These are phyloP conservation scores for Psophia crepitans DNA, from an alignment of 2,113 vertebrate species.

Conservation along the genomic window DNA sequence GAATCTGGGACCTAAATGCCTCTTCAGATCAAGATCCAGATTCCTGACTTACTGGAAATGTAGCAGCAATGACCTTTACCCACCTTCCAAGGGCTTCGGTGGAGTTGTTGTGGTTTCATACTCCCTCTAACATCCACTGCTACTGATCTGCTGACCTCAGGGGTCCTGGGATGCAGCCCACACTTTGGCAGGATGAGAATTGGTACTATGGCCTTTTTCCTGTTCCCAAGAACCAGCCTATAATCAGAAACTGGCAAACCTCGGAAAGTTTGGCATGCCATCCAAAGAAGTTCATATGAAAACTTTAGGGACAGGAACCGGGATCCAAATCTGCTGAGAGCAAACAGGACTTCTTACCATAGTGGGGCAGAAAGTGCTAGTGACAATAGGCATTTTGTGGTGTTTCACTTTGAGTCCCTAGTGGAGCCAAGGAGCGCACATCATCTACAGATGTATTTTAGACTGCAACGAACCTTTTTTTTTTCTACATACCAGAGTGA, in stretches of 20 bases:
- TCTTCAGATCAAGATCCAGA: neutral
- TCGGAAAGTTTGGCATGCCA: neutral
- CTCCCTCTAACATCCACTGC: neutral
- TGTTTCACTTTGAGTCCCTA: neutral
- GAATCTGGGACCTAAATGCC: neutral
- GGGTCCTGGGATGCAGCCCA: conserved; percentile 6
- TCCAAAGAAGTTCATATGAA: conserved; percentile 10
- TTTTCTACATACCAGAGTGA: neutral
- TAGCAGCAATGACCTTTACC: neutral
- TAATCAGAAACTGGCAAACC: conserved; percentile 50
- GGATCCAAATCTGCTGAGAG: neutral
- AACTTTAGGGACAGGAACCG: neutral
- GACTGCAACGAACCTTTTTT: conserved; percentile 4
- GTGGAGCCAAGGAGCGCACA: conserved; percentile 14
- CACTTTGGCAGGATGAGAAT: neutral
- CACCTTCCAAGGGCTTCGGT: neutral
- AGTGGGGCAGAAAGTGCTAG: neutral
- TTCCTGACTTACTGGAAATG: conserved; percentile 7
- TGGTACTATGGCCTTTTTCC: neutral
- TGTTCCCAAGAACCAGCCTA: neutral
- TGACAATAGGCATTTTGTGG: conserved; percentile 42
- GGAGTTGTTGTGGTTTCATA: neutral
- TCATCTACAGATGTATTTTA: conserved; percentile 47
- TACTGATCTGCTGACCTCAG: conserved; percentile 28
- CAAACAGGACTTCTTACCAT: neutral